Conservation (phyloP, 92 coral and sea anemone species). For the Pocillopora grandis region DNA sequence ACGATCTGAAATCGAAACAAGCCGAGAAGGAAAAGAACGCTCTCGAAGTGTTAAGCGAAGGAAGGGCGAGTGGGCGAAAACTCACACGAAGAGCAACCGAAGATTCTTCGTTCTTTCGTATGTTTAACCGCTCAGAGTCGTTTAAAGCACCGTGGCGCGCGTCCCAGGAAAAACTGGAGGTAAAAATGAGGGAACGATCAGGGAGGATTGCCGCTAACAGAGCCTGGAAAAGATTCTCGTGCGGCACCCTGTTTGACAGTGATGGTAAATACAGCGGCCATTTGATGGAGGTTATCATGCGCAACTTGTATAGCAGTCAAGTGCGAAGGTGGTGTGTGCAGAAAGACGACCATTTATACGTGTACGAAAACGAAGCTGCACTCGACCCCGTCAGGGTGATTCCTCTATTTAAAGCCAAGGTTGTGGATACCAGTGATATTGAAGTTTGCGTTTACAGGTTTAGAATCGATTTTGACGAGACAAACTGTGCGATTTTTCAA, state of each 20-base stretch:
- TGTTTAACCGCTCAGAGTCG: slow-evolving; percentile 69
- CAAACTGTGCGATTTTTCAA: slow-evolving; percentile 64
- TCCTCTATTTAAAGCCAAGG: slow-evolving; percentile 58
- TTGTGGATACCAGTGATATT: slow-evolving; percentile 63
- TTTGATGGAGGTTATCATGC: slow-evolving; percentile 76
- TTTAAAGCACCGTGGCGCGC: slow-evolving; percentile 74
- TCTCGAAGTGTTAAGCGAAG: slow-evolving; percentile 76
- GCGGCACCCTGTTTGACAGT: slow-evolving; percentile 85
- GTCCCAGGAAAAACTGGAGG: slow-evolving; percentile 66
- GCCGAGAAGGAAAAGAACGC: slow-evolving; percentile 50
- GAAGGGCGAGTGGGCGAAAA: slow-evolving; percentile 81
- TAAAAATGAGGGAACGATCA: slow-evolving; percentile 61
- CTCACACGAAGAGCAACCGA: slow-evolving; percentile 73
- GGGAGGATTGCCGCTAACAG: slow-evolving; percentile 28
- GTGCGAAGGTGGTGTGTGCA: slow-evolving; percentile 95
- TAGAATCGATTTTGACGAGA: slow-evolving; percentile 70
- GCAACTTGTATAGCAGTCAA: slow-evolving; percentile 79
- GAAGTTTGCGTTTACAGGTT: slow-evolving; percentile 66
- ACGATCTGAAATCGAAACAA: slow-evolving; percentile 59
- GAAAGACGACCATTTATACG: slow-evolving; percentile 62
- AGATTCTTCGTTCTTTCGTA: slow-evolving; percentile 70
- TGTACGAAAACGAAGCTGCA: slow-evolving; percentile 72
- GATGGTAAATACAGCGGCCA: slow-evolving; percentile 89
- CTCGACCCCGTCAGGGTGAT: slow-evolving; percentile 59
- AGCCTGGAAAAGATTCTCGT: slow-evolving; percentile 65